phyloP scores from a whole-genome alignment of 2,797 vertebrate genomes.

The Cephalopachus bancanus region DNA sequence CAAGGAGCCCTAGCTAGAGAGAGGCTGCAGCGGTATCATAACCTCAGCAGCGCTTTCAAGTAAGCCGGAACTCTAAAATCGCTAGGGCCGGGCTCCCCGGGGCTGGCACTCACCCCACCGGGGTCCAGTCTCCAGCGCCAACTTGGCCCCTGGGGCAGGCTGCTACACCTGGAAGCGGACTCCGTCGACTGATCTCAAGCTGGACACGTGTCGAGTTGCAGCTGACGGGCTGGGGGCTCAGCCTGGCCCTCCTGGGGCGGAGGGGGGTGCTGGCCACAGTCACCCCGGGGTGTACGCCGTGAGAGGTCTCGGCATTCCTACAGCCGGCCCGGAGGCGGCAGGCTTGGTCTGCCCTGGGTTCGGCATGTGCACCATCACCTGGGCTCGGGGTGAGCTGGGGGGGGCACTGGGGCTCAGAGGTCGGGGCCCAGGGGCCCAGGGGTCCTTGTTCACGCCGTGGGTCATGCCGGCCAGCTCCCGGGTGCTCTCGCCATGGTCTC shows the following conservation, averaged over 20 bases:
- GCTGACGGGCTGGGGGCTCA: background rate
- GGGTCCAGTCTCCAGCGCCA: background rate
- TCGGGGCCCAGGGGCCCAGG: background rate
- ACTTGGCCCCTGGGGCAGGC: background rate
- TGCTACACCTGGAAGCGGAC: background rate
- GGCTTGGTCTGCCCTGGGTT: background rate
- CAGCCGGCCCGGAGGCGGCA: background rate
- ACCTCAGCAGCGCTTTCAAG: background rate
- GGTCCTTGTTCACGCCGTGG: background rate
- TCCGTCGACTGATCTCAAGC: background rate
- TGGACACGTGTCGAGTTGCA: background rate
- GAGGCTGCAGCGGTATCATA: background rate
- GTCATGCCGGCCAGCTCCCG: background rate
- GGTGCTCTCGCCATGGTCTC: slow-evolving; percentile 62
- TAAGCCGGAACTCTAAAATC: background rate
- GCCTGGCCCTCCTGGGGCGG: background rate
- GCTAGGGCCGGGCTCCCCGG: background rate
- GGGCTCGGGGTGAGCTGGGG: background rate
- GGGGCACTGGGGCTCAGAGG: background rate
- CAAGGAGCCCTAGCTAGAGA: slow-evolving; percentile 73
- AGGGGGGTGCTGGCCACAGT: background rate
- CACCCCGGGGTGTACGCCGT: background rate
- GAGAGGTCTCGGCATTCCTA: background rate
- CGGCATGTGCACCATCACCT: background rate
- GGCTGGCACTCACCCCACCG: background rate